These are phyloP conservation scores for Andrena camellia DNA, from an alignment of 2,888 invertebrate genomes.

Conservation along the genomic window DNA sequence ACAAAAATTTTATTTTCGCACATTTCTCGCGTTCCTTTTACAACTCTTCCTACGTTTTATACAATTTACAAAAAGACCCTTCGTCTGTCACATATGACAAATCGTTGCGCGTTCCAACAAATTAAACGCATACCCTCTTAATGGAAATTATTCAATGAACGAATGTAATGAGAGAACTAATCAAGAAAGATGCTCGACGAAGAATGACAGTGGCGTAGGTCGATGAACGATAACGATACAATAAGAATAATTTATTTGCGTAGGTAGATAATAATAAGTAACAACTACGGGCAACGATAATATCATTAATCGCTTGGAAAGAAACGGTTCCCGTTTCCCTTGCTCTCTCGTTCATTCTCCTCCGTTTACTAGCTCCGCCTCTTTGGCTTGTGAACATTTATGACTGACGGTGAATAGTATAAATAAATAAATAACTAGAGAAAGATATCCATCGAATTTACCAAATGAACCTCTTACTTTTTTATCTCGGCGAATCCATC, in stretches of 20 bases:
- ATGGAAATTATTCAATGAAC: conserved; percentile 6
- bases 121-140: conserved; percentile 5
- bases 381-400: conserved; percentile 84
- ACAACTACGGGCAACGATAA: conserved; percentile 46
- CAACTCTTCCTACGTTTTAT: conserved; percentile 50
- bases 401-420: conserved; percentile 80
- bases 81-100: conserved; percentile 14
- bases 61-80: conserved; percentile 54
- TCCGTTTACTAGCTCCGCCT: conserved; percentile 83
- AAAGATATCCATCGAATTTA: conserved; percentile 21
- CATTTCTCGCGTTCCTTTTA: conserved; percentile 52
- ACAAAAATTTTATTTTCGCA: conserved; percentile 60
- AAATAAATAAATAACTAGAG: conserved; percentile 70
- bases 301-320: conserved; percentile 48
- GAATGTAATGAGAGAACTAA: conserved; percentile 14
- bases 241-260: conserved; percentile 40
- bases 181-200: conserved; percentile 16
- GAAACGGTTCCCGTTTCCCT: conserved; percentile 24
- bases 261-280: conserved; percentile 41
- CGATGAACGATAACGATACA: conserved; percentile 33
- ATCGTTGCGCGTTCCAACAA: neutral
- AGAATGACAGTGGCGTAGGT: conserved; percentile 31
- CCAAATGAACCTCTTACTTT: conserved; percentile 5
- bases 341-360: neutral
- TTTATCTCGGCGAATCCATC: neutral